Evolutionary conservation across 2,888 invertebrate genomes (phyloP).

Genomic region (Noctuana brunneofusca): DNA sequence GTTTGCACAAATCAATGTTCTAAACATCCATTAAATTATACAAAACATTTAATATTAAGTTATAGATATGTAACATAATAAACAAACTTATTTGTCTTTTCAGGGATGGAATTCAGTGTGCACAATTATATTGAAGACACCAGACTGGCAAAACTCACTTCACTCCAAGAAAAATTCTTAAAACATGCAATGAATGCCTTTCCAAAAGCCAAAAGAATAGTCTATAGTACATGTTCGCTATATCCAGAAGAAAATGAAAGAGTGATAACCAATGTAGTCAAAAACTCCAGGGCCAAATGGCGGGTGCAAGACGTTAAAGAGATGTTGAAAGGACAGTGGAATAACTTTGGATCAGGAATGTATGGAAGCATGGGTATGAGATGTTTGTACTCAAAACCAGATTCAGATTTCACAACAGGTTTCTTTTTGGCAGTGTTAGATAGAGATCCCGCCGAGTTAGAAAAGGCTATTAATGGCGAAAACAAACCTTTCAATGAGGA

Average conservation of each 20-base stretch:
- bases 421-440: slow-evolving; percentile 97
- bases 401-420: slow-evolving; percentile 92
- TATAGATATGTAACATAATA: not conserved
- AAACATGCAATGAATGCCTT: slow-evolving; percentile 93
- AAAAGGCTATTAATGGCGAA: slow-evolving; percentile 42
- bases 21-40: too few relatives aligned
- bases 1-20: too few relatives aligned
- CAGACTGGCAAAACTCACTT: slow-evolving; percentile 86
- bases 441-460: slow-evolving; percentile 74
- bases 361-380: slow-evolving; percentile 86
- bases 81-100: slow-evolving; percentile 23
- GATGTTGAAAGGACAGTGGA: slow-evolving; percentile 85
- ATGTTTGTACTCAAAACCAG: slow-evolving; percentile 91
- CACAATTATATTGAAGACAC: slow-evolving; percentile 71
- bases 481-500: slow-evolving; percentile 4
- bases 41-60: too few relatives aligned
- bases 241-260: slow-evolving; percentile 96
- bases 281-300: slow-evolving; percentile 81
- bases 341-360: slow-evolving; percentile 85
- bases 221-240: slow-evolving; percentile 98
- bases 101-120: slow-evolving; percentile 71
- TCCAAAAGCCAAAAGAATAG: slow-evolving; percentile 91
- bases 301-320: slow-evolving; percentile 84
- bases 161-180: slow-evolving; percentile 92
- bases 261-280: slow-evolving; percentile 89